These are phyloP conservation scores for Lota lota DNA, from an alignment of 2,113 vertebrate genomes.

Conservation along the genomic window DNA sequence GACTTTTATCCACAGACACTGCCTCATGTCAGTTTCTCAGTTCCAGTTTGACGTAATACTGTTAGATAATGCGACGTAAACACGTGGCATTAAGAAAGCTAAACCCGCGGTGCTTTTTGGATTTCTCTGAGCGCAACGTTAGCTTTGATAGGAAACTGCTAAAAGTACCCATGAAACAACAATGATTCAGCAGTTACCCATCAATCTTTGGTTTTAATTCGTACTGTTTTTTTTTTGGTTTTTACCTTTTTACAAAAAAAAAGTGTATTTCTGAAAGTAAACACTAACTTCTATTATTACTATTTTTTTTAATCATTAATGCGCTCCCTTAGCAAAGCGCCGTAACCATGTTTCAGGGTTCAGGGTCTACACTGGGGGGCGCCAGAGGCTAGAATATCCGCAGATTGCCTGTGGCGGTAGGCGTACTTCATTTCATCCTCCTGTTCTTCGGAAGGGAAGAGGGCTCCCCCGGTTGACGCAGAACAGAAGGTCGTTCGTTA, in stretches of 20 bases:
- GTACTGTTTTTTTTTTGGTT: conserved; percentile 27
- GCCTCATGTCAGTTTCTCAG: conserved; percentile 71
- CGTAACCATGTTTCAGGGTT: conserved; percentile 24
- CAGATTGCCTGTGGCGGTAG: conserved; percentile 47
- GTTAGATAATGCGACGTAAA: conserved; percentile 14
- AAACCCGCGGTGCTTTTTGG: conserved; percentile 45
- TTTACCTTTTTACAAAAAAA: conserved; percentile 22
- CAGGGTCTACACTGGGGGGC: conserved; percentile 62
- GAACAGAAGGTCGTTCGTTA: conserved; percentile 58
- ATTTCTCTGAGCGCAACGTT: conserved; percentile 65
- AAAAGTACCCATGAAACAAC: conserved; percentile 55
- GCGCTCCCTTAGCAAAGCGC: conserved; percentile 2
- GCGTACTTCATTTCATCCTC: no score
- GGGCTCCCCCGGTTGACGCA: conserved; percentile 37
- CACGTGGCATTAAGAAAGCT: conserved; percentile 36
- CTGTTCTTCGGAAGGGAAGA: no score
- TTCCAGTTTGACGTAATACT: conserved; percentile 61
- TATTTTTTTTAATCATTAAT: conserved; percentile 16
- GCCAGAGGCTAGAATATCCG: conserved; percentile 49
- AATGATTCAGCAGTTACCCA: conserved; percentile 56
- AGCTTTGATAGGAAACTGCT: conserved; percentile 56
- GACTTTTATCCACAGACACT: conserved; percentile 64
- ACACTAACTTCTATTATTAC: conserved; percentile 27
- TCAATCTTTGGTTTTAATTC: conserved; percentile 65
- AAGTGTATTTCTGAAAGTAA: conserved; percentile 29